These are phyloP conservation scores for Hydropsyche betteni DNA, from an alignment of 2,888 invertebrate species.

Conservation along the genomic window DNA sequence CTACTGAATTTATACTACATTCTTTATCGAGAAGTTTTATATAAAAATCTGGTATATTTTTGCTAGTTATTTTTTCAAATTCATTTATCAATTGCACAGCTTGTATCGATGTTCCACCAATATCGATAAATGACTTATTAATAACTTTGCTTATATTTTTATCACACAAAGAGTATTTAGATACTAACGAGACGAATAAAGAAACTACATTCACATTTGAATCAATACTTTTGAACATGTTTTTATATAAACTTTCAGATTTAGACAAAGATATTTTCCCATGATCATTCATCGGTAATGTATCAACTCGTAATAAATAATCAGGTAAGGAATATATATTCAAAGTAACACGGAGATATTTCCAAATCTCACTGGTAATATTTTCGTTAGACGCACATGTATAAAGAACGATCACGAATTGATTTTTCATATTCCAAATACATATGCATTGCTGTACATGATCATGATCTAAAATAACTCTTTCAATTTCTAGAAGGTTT, in stretches of 20 bases:
- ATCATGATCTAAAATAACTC: slow-evolving; percentile 59
- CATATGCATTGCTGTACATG: slow-evolving; percentile 65
- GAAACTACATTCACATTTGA: too few relatives aligned
- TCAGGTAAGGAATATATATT: slow-evolving; percentile 71
- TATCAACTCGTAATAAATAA: slow-evolving; percentile 67
- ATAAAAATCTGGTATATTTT: slow-evolving; percentile 58
- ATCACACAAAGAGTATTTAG: neutral
- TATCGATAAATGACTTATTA: slow-evolving; percentile 64
- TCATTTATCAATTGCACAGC: slow-evolving; percentile 72
- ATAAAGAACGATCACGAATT: slow-evolving; percentile 65
- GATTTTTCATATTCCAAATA: slow-evolving; percentile 64
- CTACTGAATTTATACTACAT: slow-evolving; percentile 34
- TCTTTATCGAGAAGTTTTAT: slow-evolving; percentile 33
- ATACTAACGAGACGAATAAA: neutral
- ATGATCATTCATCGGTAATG: slow-evolving; percentile 71
- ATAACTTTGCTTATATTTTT: slow-evolving; percentile 30
- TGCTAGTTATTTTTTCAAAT: slow-evolving; percentile 61
- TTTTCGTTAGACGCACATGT: slow-evolving; percentile 60
- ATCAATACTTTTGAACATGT: slow-evolving; percentile 53
- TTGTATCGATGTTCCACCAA: slow-evolving; percentile 77
- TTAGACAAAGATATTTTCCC: slow-evolving; percentile 72
- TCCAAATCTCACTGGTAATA: slow-evolving; percentile 57
- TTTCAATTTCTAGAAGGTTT: slow-evolving; percentile 69
- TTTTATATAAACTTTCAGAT: slow-evolving; percentile 60
- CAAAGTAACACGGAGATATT: slow-evolving; percentile 61